Conservation (phyloP, 2,113 vertebrate genomes). For the Chaetodon trifascialis region DNA sequence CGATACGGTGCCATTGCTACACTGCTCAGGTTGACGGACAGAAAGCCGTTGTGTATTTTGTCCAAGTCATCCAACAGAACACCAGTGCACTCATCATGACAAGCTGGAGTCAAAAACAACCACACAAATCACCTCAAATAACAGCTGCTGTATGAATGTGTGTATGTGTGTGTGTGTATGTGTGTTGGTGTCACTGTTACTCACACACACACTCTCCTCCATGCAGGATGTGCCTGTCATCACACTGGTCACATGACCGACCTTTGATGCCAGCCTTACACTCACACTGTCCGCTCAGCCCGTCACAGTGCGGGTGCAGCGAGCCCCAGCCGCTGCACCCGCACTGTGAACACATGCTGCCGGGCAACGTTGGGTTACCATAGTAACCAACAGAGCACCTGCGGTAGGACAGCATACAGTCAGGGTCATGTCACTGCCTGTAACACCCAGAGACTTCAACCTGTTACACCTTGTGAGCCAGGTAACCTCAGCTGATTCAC, state of each 20-base stretch:
- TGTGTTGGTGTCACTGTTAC: slow-evolving; percentile 66
- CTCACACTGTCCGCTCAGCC: slow-evolving; percentile 85
- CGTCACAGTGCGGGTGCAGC: slow-evolving; percentile 82
- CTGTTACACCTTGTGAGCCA: no score
- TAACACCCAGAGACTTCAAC: not conserved
- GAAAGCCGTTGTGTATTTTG: slow-evolving; percentile 60
- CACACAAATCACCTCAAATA: not conserved
- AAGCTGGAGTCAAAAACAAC: slow-evolving; percentile 80
- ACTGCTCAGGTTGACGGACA: slow-evolving; percentile 86
- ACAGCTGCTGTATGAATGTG: not conserved
- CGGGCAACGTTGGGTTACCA: slow-evolving; percentile 84
- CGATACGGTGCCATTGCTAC: slow-evolving; percentile 79
- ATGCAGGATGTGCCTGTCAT: slow-evolving; percentile 86
- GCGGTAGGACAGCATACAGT: not conserved
- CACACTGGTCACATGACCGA: slow-evolving; percentile 88
- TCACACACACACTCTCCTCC: slow-evolving; percentile 89
- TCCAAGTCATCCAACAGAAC: slow-evolving; percentile 88
- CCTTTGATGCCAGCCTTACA: slow-evolving; percentile 90
- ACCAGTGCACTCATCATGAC: slow-evolving; percentile 90
- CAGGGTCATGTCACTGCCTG: not conserved
- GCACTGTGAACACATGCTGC: slow-evolving; percentile 85
- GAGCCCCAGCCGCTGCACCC: slow-evolving; percentile 87
- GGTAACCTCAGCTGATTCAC: no score
- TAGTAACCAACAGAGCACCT: slow-evolving; percentile 92
- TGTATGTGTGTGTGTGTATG: not conserved